phyloP scores from a whole-genome alignment of 2,113 vertebrate species.

The Ascaphus truei region DNA sequence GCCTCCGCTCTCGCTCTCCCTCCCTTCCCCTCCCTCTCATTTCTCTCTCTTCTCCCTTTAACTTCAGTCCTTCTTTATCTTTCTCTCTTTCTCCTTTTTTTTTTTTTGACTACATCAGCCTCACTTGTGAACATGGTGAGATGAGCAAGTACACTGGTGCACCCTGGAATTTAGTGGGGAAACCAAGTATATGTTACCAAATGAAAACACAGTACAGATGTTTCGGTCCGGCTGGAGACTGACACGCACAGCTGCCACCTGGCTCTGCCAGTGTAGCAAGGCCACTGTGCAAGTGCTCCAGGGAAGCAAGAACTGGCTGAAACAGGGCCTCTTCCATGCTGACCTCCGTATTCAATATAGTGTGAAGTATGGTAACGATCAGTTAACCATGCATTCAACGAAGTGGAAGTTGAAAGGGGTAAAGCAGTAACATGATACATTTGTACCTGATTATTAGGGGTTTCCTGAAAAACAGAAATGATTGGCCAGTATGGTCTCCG shows the following conservation, averaged over 20 bases:
- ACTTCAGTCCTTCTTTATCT: conserved; percentile 23
- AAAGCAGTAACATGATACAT: no score
- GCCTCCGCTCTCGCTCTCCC: conserved; percentile 49
- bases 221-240: not conserved
- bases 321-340: no score
- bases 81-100: conserved; percentile 19
- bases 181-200: not conserved
- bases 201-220: not conserved
- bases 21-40: conserved; percentile 41
- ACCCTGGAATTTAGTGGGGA: not conserved
- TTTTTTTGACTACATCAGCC: not conserved
- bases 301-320: not conserved
- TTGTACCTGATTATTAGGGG: no score
- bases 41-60: conserved; percentile 13
- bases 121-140: not conserved
- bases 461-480: no score
- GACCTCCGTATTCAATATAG: no score
- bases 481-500: no score
- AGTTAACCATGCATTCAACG: no score
- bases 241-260: not conserved
- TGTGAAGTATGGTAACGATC: no score
- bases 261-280: not conserved
- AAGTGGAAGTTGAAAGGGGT: no score
- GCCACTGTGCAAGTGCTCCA: not conserved
- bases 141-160: not conserved